Base-by-base conservation (phyloP, 2,113 vertebrate species). In the Tachycineta bicolor region DNA sequence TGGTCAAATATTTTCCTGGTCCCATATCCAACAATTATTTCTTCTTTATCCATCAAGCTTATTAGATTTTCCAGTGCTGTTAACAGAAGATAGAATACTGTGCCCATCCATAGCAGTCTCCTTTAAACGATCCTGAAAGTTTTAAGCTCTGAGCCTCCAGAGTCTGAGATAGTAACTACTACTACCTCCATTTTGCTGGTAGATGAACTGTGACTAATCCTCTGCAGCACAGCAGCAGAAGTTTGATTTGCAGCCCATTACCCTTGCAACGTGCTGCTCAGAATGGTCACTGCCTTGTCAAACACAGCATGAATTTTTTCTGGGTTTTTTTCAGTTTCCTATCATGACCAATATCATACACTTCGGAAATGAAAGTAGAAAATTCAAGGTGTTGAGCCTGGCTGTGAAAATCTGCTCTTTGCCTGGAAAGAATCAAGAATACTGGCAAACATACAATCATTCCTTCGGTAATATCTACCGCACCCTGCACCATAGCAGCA, bases 131-230 rank as follows among this genome's bases (percentile, higher is more conserved):
- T 93, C 88, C 26, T 47, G 21, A 53, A 92, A 87, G 41, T 88
- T 92, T 81, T 67, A 78, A 95, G 87, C 83, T 59, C 46, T 93
- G 46, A 94, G 85, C 63, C 63, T 90, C 43, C 28, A 22, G 29
- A 90, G n/a, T 26, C 21, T 33, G 79, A 74, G 76, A 91, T 95
- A 80, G 87, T 63, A 88, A 81, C 74, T 69, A 31, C 49, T n/a
- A 8, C 50, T 74, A 74, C 90, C 76, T 95, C 90, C 64, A 90
- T 95, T 96, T 88, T 95, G 37, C 83, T 78, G 93, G 80, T 70
- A 92, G 90, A 85, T 96, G 96, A 78, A 74, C 83, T 96, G 76
- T 94, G 85, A 93, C 93, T 95, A 96, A 97, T 95, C 95, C 79
- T 80, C 82, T 59, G 68, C 86, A 89, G 88, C 83, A 71, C 76